Evolutionary conservation across 2,888 invertebrate species (phyloP), one percentile per base, ranked within the genome.

Genomic region (Acheta domesticus): DNA sequence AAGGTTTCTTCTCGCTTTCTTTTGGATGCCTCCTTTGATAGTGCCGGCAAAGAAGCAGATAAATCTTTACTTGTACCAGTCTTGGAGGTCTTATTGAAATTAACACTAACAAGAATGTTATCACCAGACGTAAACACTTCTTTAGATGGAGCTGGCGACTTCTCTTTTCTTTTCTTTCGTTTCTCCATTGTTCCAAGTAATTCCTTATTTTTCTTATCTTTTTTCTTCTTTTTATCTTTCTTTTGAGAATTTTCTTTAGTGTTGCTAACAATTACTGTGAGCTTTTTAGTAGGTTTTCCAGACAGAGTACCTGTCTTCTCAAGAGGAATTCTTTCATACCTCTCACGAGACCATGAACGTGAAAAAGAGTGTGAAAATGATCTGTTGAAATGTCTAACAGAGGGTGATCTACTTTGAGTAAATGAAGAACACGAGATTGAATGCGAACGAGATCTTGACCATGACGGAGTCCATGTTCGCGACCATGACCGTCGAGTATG

Each of bases 91-190:
- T 82, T 82, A 86, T 94, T 93, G 87, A 96, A 97, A 86, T 95
- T 96, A 21, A 97, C 95, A 87, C 96, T 96, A 16, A 97, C 96
- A 82, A 97, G 90, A 84, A 97, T 96, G 86, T 96, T 96, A 87
- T 96, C 95, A 4, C 96, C 96, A 16, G 96, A 96, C 0, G 96
- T 95, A 86, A 96, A 96, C 4, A 97, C 95, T 87, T 96, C 96
- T 86, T 96, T 96, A 2, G 94, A 93, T 1, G 94, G 94, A 78
- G 89, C 90, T n/a, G 89, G 89, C 0, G 90, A 90, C 75, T 84
- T 85, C 81, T 85, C 85, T 20, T 84, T 80, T 49, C 83, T 81
- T 76, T 83, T 83, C 81, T 83, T 84, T 48, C 80, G 83, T 84
- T 82, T 85, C 79, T 84, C 84, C 77, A 75, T 12, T 4, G 77